These are phyloP conservation scores for Grammatotria lemairii DNA, from an alignment of 2,113 vertebrate species.

Conservation along the genomic window DNA sequence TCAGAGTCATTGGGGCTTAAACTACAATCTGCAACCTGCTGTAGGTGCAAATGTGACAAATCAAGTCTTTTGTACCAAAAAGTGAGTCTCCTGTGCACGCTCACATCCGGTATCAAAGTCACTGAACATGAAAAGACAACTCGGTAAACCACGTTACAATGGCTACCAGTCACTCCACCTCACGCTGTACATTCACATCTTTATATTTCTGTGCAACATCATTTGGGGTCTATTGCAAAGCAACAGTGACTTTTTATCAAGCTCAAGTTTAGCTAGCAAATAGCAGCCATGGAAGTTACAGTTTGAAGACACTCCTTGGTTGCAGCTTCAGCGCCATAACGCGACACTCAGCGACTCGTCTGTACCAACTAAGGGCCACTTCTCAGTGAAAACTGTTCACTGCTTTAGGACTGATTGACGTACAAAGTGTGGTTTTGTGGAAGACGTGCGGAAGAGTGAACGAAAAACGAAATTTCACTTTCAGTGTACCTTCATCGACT, in stretches of 20 bases:
- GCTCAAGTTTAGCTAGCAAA: neutral
- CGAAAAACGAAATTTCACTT: neutral
- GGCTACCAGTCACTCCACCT: neutral
- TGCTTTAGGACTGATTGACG: conserved; percentile 10
- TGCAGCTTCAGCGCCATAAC: conserved; percentile 6
- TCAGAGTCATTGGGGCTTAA: neutral
- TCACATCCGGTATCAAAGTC: neutral
- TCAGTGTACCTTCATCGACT: conserved; percentile 19
- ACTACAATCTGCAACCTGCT: conserved; percentile 11
- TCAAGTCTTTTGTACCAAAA: conserved; percentile 11
- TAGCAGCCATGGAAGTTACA: conserved; percentile 13
- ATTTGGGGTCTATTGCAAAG: neutral
- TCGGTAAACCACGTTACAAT: neutral
- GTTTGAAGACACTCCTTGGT: conserved; percentile 38
- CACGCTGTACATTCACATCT: conserved; percentile 44
- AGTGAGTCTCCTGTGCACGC: conserved; percentile 3
- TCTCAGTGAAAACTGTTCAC: conserved; percentile 14
- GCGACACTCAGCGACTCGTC: neutral
- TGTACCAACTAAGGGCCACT: conserved; percentile 21
- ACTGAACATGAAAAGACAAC: neutral
- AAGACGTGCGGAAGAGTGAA: conserved; percentile 33
- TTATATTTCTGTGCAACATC: conserved; percentile 49
- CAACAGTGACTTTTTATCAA: neutral
- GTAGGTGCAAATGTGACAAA: neutral
- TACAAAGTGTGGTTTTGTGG: conserved; percentile 20